Evolutionary conservation across 2,888 invertebrate genomes (phyloP).

Genomic region (Mycogona germanica): DNA sequence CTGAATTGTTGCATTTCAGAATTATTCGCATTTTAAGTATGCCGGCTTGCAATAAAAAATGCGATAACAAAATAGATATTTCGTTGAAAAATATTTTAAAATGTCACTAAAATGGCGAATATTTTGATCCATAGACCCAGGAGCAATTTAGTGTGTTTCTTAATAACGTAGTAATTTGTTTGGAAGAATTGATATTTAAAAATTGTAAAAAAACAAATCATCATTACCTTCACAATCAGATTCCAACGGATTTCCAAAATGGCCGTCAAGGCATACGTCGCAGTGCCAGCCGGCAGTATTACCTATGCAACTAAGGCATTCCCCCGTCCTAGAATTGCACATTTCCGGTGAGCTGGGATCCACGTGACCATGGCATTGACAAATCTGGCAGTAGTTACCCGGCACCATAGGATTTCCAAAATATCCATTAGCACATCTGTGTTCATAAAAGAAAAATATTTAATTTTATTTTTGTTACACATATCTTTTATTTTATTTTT

Average conservation of each 20-base stretch:
- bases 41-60: too few species aligned
- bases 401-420: slow-evolving; percentile 64
- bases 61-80: too few species aligned
- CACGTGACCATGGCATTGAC: slow-evolving; percentile 80
- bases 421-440: slow-evolving; percentile 67
- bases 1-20: too few species aligned
- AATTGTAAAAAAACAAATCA: too few species aligned
- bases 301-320: slow-evolving; percentile 72
- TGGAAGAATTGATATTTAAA: too few species aligned
- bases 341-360: slow-evolving; percentile 45
- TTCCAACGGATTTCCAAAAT: slow-evolving; percentile 32
- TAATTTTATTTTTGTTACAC: neutral
- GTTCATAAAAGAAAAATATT: neutral
- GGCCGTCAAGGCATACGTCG: slow-evolving; percentile 39
- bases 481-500: neutral
- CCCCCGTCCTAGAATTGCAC: slow-evolving; percentile 68
- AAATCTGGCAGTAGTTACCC: slow-evolving; percentile 61
- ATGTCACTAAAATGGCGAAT: too few species aligned
- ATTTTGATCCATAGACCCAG: too few species aligned
- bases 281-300: slow-evolving; percentile 57
- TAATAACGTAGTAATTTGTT: too few species aligned
- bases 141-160: too few species aligned
- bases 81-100: too few species aligned
- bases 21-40: too few species aligned
- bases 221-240: slow-evolving; percentile 31